Conservation (phyloP, 2,888 invertebrate genomes). For the Sinodicranocentrus sp. region DNA sequence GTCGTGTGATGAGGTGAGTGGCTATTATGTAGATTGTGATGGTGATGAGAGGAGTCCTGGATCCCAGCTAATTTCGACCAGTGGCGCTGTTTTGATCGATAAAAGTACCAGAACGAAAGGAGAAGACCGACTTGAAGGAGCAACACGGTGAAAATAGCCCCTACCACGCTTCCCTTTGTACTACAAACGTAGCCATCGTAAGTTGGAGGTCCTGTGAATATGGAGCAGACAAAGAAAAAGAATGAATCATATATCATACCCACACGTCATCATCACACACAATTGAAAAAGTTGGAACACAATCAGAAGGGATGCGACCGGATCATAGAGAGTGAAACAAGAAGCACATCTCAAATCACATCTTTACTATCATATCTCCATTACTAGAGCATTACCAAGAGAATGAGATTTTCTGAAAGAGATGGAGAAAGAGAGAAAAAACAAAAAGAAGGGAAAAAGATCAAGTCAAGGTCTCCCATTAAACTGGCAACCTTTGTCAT, state of each 20-base stretch:
- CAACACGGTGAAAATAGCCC: conserved; percentile 77
- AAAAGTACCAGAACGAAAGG: conserved; percentile 78
- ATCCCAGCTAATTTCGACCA: conserved; percentile 77
- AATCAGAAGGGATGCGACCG: no score
- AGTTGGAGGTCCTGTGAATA: conserved; percentile 55
- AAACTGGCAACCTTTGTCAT: not conserved
- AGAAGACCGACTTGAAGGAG: conserved; percentile 77
- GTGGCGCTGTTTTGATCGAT: conserved; percentile 77
- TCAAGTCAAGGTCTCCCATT: no score
- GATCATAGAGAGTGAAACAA: no score
- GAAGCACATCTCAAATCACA: no score
- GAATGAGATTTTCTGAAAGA: no score
- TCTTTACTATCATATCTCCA: no score
- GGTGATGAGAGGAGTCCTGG: conserved; percentile 65
- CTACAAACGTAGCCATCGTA: conserved; percentile 77
- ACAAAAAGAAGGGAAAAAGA: no score
- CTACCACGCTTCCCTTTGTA: conserved; percentile 78
- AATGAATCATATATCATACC: not conserved
- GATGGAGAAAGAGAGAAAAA: no score
- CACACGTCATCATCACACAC: not conserved
- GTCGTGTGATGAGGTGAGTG: conserved; percentile 57
- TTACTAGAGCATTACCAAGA: no score
- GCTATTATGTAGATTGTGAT: conserved; percentile 39
- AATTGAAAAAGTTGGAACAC: no score
- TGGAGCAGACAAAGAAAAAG: no score